Percentiles rank a stretch among this genome's conserved stretches.
phyloP scores from a whole-genome alignment of 2,797 vertebrate genomes.

The Chelonia mydas region DNA sequence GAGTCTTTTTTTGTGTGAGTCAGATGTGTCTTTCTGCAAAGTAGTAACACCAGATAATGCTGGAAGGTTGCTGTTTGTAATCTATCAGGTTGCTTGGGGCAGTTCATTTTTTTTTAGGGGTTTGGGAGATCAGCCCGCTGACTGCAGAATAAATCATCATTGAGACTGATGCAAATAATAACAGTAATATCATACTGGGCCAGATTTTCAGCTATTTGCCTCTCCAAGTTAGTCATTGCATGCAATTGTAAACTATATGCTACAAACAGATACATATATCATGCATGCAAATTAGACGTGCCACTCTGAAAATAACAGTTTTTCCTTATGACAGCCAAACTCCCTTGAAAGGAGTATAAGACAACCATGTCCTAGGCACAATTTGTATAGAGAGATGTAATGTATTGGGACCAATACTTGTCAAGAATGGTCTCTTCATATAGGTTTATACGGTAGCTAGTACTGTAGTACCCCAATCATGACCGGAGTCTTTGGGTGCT shows the following conservation, averaged over 20 bases:
- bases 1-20: neutral
- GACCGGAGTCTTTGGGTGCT: neutral
- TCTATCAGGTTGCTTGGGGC: conserved; percentile 12
- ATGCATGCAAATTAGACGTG: neutral
- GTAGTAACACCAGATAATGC: neutral
- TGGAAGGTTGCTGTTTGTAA: conserved; percentile 15
- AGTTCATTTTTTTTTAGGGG: neutral
- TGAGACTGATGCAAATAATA: neutral
- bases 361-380: neutral
- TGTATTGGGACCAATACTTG: neutral
- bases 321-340: neutral
- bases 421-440: neutral
- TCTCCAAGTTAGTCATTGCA: neutral
- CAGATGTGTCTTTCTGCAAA: conserved; percentile 13
- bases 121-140: neutral
- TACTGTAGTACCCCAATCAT: neutral
- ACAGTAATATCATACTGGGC: neutral
- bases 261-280: neutral
- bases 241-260: neutral
- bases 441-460: neutral
- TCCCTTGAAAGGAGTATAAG: neutral
- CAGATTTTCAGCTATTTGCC: neutral
- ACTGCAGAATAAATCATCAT: neutral
- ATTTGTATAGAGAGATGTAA: neutral
- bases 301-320: neutral